Conservation (phyloP, 2,797 vertebrate genomes). For the Rhincodon typus region DNA sequence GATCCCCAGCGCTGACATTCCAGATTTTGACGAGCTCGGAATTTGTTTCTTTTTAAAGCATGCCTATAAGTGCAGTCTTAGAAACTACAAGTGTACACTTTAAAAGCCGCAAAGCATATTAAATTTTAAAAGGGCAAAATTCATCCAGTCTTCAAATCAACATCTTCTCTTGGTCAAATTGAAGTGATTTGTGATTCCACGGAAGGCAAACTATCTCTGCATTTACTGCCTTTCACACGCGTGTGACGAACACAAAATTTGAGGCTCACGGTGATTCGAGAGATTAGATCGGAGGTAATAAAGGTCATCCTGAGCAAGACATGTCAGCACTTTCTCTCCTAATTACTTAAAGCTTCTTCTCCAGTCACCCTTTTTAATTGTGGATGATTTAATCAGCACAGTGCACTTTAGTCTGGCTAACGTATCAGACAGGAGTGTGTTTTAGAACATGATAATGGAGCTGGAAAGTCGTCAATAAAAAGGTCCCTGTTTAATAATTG, state of each 20-base stretch:
- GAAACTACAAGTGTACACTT: background rate
- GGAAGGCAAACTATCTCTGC: background rate
- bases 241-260: background rate
- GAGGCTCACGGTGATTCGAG: background rate
- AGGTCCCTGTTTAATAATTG: background rate
- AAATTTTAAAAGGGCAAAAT: background rate
- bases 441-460: background rate
- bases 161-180: background rate
- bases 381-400: background rate
- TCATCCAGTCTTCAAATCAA: constrained; percentile 8
- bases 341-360: background rate
- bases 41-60: background rate
- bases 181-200: background rate
- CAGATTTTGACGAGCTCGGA: background rate
- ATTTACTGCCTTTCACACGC: background rate
- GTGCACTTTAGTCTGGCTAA: background rate
- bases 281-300: background rate
- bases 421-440: no score
- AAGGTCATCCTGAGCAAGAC: background rate
- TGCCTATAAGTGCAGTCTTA: background rate
- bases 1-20: background rate
- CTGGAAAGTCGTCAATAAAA: background rate
- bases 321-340: background rate
- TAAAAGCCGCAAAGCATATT: background rate
- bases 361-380: background rate